These are phyloP conservation scores for Epinephelus fuscoguttatus DNA, from an alignment of 2,113 vertebrate species.

Conservation along the genomic window DNA sequence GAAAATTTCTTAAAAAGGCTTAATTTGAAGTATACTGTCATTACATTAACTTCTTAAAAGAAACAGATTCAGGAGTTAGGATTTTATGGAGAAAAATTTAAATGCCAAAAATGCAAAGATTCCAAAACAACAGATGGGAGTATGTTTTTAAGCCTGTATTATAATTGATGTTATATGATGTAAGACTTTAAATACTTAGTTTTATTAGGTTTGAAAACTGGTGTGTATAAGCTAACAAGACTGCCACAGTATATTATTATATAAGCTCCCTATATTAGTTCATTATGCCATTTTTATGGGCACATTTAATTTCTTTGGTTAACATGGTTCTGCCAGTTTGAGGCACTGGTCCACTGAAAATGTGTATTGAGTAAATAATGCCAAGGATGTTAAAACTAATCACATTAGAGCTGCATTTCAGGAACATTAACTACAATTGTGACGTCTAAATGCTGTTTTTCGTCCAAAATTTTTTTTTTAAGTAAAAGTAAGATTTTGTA, in stretches of 20 bases:
- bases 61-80: neutral
- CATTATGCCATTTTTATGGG: neutral
- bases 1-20: neutral
- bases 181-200: neutral
- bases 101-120: neutral
- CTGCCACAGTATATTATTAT: neutral
- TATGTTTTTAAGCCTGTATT: neutral
- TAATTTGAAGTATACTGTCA: neutral
- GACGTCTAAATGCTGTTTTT: no score
- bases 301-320: neutral
- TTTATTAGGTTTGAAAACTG: neutral
- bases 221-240: neutral
- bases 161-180: neutral
- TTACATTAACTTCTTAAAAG: neutral
- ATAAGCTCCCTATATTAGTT: neutral
- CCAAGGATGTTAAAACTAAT: neutral
- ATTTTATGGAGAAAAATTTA: neutral
- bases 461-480: no score
- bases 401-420: neutral
- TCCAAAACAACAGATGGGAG: neutral
- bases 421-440: neutral
- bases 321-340: neutral
- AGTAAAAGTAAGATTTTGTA: no score
- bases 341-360: neutral
- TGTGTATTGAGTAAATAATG: neutral